These are phyloP conservation scores for Poeciliopsis turrubarensis DNA, from an alignment of 2,113 vertebrate species.

Conservation along the genomic window DNA sequence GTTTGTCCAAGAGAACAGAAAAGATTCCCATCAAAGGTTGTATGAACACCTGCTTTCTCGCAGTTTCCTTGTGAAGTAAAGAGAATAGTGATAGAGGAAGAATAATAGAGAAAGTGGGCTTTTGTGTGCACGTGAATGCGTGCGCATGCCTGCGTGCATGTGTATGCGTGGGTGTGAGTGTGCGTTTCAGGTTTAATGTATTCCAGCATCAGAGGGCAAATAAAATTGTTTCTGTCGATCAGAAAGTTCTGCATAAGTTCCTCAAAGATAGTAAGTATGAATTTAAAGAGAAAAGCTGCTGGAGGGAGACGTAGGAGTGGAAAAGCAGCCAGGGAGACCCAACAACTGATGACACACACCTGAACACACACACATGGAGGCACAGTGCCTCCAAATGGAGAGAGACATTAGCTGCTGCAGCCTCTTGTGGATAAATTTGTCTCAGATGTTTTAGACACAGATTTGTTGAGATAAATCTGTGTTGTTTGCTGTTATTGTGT, in stretches of 20 bases:
- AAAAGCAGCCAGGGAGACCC: conserved; percentile 49
- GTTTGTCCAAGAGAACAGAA: too few relatives aligned
- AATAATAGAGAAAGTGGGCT: too few relatives aligned
- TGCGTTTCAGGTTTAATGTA: conserved; percentile 51
- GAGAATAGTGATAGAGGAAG: too few relatives aligned
- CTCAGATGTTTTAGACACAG: conserved; percentile 50
- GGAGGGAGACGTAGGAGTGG: conserved; percentile 40
- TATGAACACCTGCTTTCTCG: too few relatives aligned
- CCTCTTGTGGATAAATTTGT: conserved; percentile 37
- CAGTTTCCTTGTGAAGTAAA: too few relatives aligned
- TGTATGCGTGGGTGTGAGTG: too few relatives aligned
- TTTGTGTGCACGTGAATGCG: too few relatives aligned
- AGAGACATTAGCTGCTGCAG: conserved; percentile 24
- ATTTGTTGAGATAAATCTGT: conserved; percentile 57
- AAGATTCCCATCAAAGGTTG: too few relatives aligned
- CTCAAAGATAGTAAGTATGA: conserved; percentile 59
- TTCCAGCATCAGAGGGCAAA: conserved; percentile 57
- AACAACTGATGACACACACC: conserved; percentile 25
- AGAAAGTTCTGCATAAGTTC: conserved; percentile 66
- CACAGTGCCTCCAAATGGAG: background rate
- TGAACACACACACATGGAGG: conserved; percentile 13
- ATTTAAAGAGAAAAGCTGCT: conserved; percentile 48
- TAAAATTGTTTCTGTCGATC: conserved; percentile 68
- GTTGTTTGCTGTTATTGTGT: conserved; percentile 46
- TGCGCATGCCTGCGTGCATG: too few relatives aligned